Base-by-base conservation (phyloP, 2,113 vertebrate species). In the Orthonyx spaldingii region DNA sequence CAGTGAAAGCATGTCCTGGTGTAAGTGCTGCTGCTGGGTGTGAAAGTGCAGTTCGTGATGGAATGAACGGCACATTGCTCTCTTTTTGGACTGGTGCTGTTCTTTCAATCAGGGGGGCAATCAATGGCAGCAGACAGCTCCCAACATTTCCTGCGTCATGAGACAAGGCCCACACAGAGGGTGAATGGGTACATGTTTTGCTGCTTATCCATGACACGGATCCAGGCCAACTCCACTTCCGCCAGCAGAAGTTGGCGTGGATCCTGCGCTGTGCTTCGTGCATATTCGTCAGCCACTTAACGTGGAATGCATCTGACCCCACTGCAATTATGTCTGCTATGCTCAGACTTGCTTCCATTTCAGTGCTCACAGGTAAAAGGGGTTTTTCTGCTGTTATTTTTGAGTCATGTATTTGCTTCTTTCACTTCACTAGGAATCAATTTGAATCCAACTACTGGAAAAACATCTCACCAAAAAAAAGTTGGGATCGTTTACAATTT, bases 21-120 rank as follows among this genome's bases (percentile, higher is more conserved):
- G 4, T 22, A 8, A 55, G 69, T 8, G 49, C 24, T 44, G 11
- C 14, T 4, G 27, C 13, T 18, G 15, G 16, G 13, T 1, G 22
- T 27, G 42, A 32, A 41, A 16, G n/a, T 0, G 0, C 44, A 70
- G 64, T 11, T 33, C 18, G 0, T 0, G 8, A 22, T 1, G 47
- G 42, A n/a, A 35, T 1, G 22, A n/a, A 23, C 4, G 6, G 49
- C 55, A 7, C n/a, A 2, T 17, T 17, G 1, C 23, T 28, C 88
- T 13, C 3, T 3, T 39, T 39, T 27, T 12, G 56, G 13, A 35
- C 44, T 1, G 1, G 7, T 18, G 37, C 3, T 1, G 5, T 42
- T 76, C 77, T 59, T 5, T 16, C 63, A 4, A 1, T 33, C 82
- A 32, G 41, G 10, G 9, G 11, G 3, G 6, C 9, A 33, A 28